Evolutionary conservation across 92 coral and sea anemone genomes (phyloP).

Genomic region (Zoanthus sansibaricus): DNA sequence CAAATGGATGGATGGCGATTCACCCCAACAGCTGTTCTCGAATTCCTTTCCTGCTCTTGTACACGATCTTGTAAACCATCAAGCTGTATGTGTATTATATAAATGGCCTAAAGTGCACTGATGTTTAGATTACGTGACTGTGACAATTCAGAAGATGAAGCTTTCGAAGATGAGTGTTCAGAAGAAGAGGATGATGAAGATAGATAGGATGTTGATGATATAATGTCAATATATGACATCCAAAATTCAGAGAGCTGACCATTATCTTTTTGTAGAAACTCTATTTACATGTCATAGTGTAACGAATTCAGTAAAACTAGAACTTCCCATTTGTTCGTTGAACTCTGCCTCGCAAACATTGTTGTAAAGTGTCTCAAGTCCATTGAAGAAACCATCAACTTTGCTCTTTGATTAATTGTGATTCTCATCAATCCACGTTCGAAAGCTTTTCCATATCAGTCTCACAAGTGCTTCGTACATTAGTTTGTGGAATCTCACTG

Average conservation of each 20-base stretch:
- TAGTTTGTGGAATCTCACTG: constrained; percentile 38
- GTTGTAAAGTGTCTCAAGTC: background rate
- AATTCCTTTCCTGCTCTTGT: no score
- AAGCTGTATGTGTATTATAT: no score
- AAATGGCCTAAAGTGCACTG: no score
- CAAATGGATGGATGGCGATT: no score
- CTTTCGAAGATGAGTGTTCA: no score
- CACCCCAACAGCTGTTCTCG: no score
- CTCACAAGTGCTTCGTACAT: constrained; percentile 42
- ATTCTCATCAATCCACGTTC: constrained; percentile 5
- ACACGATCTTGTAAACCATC: no score
- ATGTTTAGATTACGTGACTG: no score
- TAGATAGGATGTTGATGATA: no score
- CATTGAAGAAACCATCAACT: background rate
- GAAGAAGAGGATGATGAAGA: no score
- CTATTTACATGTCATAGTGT: constrained; percentile 12
- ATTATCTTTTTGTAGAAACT: constrained; percentile 37
- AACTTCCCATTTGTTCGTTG: background rate
- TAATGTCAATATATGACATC: constrained; percentile 58
- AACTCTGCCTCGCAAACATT: constrained; percentile 10
- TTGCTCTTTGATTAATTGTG: background rate
- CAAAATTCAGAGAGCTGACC: constrained; percentile 56
- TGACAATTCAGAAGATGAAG: no score
- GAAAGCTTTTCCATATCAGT: constrained; percentile 8
- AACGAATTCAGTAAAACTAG: background rate